These are phyloP conservation scores for Polyommatus icarus DNA, from an alignment of 2,888 invertebrate genomes.

Conservation along the genomic window DNA sequence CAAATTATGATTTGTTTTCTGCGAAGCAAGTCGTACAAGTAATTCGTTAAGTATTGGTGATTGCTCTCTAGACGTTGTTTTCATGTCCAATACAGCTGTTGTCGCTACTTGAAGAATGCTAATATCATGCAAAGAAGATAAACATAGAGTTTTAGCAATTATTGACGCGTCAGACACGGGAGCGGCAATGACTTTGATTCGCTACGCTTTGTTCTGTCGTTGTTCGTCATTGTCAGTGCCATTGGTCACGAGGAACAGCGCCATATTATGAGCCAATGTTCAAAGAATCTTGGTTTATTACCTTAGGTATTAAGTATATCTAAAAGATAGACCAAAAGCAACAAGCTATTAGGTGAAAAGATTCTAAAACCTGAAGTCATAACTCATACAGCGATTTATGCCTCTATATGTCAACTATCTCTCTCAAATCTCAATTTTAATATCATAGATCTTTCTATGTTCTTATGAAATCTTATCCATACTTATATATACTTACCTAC, in stretches of 20 bases:
- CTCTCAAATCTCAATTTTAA: too few species aligned
- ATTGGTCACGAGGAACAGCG: neutral
- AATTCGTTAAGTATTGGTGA: neutral
- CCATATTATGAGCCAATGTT: too few species aligned
- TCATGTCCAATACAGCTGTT: neutral
- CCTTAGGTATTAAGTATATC: too few species aligned
- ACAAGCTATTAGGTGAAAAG: too few species aligned
- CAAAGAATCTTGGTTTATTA: too few species aligned
- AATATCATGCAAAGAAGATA: neutral
- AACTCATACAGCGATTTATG: too few species aligned
- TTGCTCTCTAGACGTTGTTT: neutral
- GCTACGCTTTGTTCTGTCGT: conserved; percentile 50
- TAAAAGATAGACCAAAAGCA: too few species aligned
- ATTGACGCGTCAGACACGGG: conserved; percentile 48
- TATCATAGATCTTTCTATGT: too few species aligned
- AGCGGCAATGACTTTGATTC: conserved; percentile 50
- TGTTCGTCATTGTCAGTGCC: conserved; percentile 40
- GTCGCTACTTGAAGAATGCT: neutral
- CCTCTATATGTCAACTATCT: too few species aligned
- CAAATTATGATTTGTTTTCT: neutral
- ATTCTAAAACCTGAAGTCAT: too few species aligned
- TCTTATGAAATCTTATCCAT: too few species aligned
- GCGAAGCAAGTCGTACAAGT: neutral
- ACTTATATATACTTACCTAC: too few species aligned
- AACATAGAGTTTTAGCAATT: conserved; percentile 36